A percentile compares a stretch with the other conserved stretches of the same genome.
These are phyloP conservation scores for Leucozona laternaria DNA, from an alignment of 2,888 invertebrate genomes.

Conservation along the genomic window DNA sequence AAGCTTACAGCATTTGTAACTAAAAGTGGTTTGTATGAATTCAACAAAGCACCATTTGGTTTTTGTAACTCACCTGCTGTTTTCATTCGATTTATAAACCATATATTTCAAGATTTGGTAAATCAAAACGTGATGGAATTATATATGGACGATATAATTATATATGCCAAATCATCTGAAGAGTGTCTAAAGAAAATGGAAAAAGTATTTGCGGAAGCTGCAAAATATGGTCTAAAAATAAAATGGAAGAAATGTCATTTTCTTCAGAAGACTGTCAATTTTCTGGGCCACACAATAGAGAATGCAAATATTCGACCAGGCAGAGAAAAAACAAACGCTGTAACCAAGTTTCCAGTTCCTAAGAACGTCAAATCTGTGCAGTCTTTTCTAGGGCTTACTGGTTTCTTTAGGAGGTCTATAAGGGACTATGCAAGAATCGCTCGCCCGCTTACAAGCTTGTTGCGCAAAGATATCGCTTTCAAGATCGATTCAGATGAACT, in stretches of 20 bases:
- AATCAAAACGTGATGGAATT: neutral
- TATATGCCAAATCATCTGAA: neutral
- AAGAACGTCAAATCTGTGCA: neutral
- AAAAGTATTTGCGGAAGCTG: neutral
- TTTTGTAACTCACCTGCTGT: neutral
- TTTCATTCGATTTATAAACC: neutral
- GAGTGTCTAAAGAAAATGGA: neutral
- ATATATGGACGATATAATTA: neutral
- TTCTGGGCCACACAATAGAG: neutral
- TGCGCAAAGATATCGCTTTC: no score
- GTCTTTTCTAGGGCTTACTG: neutral
- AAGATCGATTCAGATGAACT: no score
- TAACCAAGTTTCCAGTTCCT: no score
- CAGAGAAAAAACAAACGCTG: neutral
- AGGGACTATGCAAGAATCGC: no score
- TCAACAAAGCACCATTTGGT: neutral
- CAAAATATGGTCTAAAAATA: neutral
- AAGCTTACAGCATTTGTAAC: no score
- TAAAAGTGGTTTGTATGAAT: neutral
- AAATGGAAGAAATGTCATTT: neutral
- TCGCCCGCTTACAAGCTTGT: no score
- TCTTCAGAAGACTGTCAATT: neutral
- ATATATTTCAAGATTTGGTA: neutral
- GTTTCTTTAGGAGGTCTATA: neutral
- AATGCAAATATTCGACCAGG: neutral